These are phyloP conservation scores for Abramis brama DNA, from an alignment of 2,113 vertebrate genomes.

Conservation along the genomic window DNA sequence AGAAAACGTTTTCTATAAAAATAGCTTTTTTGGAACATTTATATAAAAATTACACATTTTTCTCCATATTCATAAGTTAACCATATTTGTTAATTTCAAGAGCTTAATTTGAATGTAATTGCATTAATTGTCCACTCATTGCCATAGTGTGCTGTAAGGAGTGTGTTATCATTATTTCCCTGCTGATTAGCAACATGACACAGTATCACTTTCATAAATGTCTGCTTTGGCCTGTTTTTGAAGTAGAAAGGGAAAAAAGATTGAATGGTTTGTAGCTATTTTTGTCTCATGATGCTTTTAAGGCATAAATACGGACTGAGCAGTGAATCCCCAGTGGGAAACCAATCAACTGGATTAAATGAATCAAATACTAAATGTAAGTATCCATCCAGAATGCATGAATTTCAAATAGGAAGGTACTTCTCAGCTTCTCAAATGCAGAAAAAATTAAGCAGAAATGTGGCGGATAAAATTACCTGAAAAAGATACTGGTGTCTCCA, in stretches of 20 bases:
- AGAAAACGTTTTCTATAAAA: background rate
- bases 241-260: background rate
- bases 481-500: constrained; percentile 19
- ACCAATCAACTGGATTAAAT: background rate
- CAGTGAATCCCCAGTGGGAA: background rate
- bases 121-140: background rate
- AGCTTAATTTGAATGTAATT: background rate
- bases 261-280: background rate
- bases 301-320: background rate
- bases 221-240: background rate
- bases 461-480: constrained; percentile 3
- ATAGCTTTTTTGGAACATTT: background rate
- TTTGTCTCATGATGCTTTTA: background rate
- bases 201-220: background rate
- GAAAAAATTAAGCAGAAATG: background rate
- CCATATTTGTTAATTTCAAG: background rate
- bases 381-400: background rate
- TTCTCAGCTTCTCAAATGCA: background rate
- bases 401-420: background rate
- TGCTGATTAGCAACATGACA: background rate
- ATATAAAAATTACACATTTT: background rate
- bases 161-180: background rate
- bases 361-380: background rate
- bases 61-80: background rate
- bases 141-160: background rate